A percentile compares a stretch with the other conserved stretches of the same genome.
Conservation (phyloP, 2,113 vertebrate species). For the Muscicapa adusta region DNA sequence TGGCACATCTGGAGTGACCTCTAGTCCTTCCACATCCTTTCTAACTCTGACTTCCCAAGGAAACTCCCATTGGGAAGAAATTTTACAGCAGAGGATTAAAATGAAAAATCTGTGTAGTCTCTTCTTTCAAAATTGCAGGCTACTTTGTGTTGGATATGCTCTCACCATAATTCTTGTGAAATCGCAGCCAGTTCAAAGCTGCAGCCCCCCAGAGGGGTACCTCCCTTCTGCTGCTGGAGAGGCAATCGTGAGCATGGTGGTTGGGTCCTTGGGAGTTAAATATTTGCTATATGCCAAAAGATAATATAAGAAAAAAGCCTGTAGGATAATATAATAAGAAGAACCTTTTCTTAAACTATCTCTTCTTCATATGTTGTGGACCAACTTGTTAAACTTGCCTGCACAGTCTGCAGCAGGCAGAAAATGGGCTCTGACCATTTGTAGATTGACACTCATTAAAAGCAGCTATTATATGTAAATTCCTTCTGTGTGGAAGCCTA, state of each 20-base stretch:
- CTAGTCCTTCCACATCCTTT: background rate
- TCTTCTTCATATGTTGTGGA: background rate
- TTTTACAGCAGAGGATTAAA: background rate
- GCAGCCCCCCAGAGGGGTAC: background rate
- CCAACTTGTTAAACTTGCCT: background rate
- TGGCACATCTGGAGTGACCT: background rate
- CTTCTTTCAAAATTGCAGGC: background rate
- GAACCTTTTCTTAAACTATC: background rate
- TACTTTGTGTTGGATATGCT: background rate
- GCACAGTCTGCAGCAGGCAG: background rate
- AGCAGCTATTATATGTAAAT: background rate
- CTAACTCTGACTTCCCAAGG: background rate
- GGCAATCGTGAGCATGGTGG: rapidly evolving
- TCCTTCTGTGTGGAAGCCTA: background rate
- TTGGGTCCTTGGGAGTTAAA: background rate
- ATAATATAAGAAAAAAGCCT: background rate
- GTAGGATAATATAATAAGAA: background rate
- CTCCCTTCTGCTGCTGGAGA: background rate
- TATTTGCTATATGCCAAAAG: background rate
- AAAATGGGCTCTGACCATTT: background rate
- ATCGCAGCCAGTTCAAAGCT: background rate
- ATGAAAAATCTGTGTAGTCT: background rate
- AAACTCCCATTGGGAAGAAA: background rate
- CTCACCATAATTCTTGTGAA: background rate
- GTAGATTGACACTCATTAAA: background rate